phyloP scores from a whole-genome alignment of 2,888 invertebrate species.

The Ophonus ardosiacus region DNA sequence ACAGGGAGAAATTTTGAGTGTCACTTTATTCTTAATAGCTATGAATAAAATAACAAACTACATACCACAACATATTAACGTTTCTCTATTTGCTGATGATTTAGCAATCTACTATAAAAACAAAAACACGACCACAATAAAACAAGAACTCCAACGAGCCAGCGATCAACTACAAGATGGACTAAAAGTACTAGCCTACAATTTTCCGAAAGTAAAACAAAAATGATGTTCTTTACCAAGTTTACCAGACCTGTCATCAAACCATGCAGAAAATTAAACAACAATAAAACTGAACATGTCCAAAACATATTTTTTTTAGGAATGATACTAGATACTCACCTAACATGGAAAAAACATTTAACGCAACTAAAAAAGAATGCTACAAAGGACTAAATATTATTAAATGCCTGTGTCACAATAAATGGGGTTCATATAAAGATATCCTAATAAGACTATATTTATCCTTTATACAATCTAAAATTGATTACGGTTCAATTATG shows the following conservation, averaged over 20 bases:
- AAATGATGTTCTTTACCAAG: conserved; percentile 1
- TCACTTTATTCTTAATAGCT: conserved; percentile 64
- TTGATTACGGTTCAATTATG: neutral
- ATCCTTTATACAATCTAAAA: neutral
- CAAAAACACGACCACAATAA: neutral
- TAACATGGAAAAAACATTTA: conserved; percentile 5
- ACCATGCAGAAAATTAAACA: neutral
- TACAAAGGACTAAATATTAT: conserved; percentile 8
- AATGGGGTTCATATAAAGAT: neutral
- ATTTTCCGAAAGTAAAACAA: conserved; percentile 11
- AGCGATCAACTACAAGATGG: neutral
- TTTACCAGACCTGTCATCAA: neutral
- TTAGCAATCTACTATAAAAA: conserved; percentile 11
- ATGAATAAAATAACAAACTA: conserved; percentile 56
- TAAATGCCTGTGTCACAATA: conserved; percentile 8
- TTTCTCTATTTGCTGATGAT: conserved; percentile 2
- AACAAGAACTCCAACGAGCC: conserved; percentile 2
- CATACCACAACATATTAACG: neutral
- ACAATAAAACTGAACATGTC: neutral
- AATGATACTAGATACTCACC: neutral
- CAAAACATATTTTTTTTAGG: neutral
- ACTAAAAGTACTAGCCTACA: neutral
- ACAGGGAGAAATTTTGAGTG: conserved; percentile 56
- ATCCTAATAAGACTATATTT: neutral
- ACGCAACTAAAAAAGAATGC: neutral